Evolutionary conservation across 2,888 invertebrate species (phyloP), one percentile per base, ranked within the genome.

Genomic region (Drosophila anceps): DNA sequence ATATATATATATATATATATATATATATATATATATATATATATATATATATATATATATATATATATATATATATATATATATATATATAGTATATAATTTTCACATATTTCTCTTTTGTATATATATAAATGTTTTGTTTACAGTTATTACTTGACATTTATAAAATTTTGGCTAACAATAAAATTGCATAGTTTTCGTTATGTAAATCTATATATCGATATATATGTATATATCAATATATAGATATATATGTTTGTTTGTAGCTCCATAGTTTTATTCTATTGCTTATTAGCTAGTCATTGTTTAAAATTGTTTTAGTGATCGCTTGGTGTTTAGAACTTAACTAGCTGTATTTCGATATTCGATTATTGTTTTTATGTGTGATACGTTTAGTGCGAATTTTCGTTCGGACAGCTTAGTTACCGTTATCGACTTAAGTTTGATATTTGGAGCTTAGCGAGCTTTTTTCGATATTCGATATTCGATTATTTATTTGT

Each of bases 101-200:
- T 62, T 57, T 53, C 48, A 66, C 60, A 65, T 65, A 57, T 63
- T 57, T 39, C 37, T 59, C 72, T 54, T 41, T 67, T 78, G 72
- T 82, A 75, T 64, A 81, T 70, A 79, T 73, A 84, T 84, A 81
- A 79, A 81, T 76, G 76, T 81, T 81, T 77, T 59, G 60, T 67
- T 68, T 74, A 79, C 76, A 74, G 71, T 88, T 80, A 74, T 79
- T 83, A 87, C 87, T 82, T 74, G 84, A 84, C 85, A 84, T 74
- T 90, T 90, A 79, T 89, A 90, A 80, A 82, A 86, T 83, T 90
- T 88, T 89, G 91, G 91, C 90, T 91, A 88, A 88, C 90, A 90
- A 84, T 90, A 86, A 88, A 83, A 91, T 89, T 90, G 81, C 90
- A 84, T 84, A 86, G 79, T 85, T 76, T 50, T 67, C 67, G 53